Evolutionary conservation across 2,113 vertebrate species (phyloP).

Genomic region (Lynx canadensis): DNA sequence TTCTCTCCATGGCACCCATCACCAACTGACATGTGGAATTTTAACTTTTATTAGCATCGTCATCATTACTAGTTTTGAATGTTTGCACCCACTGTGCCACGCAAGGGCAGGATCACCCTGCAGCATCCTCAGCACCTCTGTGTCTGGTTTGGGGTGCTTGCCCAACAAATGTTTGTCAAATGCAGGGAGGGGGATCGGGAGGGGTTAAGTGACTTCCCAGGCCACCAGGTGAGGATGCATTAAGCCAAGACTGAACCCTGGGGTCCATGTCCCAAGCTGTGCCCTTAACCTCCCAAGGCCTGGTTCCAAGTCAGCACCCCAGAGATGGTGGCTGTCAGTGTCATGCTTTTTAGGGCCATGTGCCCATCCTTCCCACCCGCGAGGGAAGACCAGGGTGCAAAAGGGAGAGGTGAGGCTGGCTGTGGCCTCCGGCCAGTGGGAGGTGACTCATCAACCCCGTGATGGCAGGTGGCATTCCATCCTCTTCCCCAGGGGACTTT

Average conservation of each 20-base stretch:
- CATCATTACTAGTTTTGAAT: neutral
- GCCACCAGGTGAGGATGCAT: neutral
- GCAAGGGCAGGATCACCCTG: neutral
- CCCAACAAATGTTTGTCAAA: neutral
- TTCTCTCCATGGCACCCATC: neutral
- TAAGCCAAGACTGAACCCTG: neutral
- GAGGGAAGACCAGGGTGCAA: neutral
- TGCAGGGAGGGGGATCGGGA: neutral
- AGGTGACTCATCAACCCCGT: slow-evolving; percentile 61
- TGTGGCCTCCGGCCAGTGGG: slow-evolving; percentile 9
- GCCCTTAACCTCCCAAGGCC: neutral
- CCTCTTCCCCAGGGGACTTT: slow-evolving; percentile 53
- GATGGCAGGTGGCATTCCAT: slow-evolving; percentile 69
- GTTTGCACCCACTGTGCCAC: neutral
- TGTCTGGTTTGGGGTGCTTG: neutral
- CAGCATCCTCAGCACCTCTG: neutral
- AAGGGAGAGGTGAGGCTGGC: neutral
- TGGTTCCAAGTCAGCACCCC: neutral
- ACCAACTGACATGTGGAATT: neutral
- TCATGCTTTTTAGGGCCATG: neutral
- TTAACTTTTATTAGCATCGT: neutral
- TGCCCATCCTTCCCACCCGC: neutral
- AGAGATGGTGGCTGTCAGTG: neutral
- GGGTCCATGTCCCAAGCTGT: neutral
- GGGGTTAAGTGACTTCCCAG: neutral